phyloP scores from a whole-genome alignment of 2,797 vertebrate species.

The Uromys caudimaculatus region DNA sequence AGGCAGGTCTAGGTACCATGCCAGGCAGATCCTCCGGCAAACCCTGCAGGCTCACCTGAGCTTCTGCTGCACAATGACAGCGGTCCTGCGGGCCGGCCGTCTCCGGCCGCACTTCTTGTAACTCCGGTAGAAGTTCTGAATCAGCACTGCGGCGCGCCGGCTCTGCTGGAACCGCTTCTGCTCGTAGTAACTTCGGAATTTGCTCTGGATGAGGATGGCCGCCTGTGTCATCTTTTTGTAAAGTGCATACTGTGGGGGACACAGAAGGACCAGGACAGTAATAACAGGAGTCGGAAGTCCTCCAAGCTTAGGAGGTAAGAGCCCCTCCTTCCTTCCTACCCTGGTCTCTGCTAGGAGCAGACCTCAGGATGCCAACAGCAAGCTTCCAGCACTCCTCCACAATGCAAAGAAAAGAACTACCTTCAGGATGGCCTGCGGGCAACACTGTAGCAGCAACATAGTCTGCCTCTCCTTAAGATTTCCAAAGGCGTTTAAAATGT shows the following conservation, averaged over 20 bases:
- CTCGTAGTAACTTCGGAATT: conserved; percentile 99
- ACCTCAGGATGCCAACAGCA: neutral
- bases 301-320: fast-evolving
- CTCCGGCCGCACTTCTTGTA: conserved; percentile 96
- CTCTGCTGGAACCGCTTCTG: conserved; percentile 99
- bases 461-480: neutral
- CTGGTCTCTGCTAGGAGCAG: neutral
- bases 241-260: conserved; percentile 97
- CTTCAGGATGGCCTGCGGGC: neutral
- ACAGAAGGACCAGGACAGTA: conserved; percentile 68
- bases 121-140: conserved; percentile 99
- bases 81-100: conserved; percentile 92
- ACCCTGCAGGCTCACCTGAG: conserved; percentile 90
- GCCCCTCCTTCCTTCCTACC: fast-evolving
- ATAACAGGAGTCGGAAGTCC: neutral
- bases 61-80: conserved; percentile 96
- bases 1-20: no score
- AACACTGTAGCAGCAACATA: neutral
- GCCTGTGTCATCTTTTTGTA: conserved; percentile 99
- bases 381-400: conserved; percentile 34
- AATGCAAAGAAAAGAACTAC: neutral
- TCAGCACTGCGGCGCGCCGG: conserved; percentile 96
- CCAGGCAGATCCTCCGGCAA: neutral
- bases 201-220: conserved; percentile 99
- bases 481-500: neutral